Evolutionary conservation across 2,797 vertebrate species (phyloP).

Genomic region (Parotocinclus haroldoi): DNA sequence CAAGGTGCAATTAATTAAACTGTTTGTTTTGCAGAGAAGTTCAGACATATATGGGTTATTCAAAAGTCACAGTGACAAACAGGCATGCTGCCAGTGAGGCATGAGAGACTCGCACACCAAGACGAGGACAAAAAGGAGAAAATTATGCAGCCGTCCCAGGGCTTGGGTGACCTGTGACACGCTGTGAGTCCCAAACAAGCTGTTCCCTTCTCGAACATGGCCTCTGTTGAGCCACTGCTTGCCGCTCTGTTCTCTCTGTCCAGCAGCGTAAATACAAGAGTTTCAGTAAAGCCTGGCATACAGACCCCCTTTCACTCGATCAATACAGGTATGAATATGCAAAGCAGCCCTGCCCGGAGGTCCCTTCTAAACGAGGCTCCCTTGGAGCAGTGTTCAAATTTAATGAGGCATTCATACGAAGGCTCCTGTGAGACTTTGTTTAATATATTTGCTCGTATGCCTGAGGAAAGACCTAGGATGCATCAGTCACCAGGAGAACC

Average conservation of each 20-base stretch:
- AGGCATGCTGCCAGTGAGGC: slow-evolving; percentile 18
- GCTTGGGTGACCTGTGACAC: slow-evolving; percentile 35
- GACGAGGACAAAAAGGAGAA: slow-evolving; percentile 16
- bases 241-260: slow-evolving; percentile 17
- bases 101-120: not conserved
- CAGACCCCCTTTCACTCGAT: slow-evolving; percentile 23
- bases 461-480: slow-evolving; percentile 42
- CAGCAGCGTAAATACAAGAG: slow-evolving; percentile 42
- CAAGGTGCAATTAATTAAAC: slow-evolving; percentile 20
- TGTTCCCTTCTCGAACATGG: slow-evolving; percentile 39
- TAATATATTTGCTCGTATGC: slow-evolving; percentile 45
- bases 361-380: slow-evolving; percentile 54
- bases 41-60: slow-evolving; percentile 11
- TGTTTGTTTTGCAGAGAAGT: not conserved
- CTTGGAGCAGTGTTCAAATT: slow-evolving; percentile 40
- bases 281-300: slow-evolving; percentile 15
- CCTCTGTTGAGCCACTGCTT: slow-evolving; percentile 27
- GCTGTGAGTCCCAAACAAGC: slow-evolving; percentile 38
- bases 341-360: slow-evolving; percentile 47
- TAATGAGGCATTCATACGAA: slow-evolving; percentile 44
- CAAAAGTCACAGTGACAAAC: slow-evolving; percentile 20
- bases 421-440: slow-evolving; percentile 31
- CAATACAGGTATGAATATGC: slow-evolving; percentile 51
- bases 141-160: slow-evolving; percentile 29
- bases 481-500: slow-evolving; percentile 35